phyloP scores from a whole-genome alignment of 1,140 invertebrate genomes.

The Cecropterus lyciades region DNA sequence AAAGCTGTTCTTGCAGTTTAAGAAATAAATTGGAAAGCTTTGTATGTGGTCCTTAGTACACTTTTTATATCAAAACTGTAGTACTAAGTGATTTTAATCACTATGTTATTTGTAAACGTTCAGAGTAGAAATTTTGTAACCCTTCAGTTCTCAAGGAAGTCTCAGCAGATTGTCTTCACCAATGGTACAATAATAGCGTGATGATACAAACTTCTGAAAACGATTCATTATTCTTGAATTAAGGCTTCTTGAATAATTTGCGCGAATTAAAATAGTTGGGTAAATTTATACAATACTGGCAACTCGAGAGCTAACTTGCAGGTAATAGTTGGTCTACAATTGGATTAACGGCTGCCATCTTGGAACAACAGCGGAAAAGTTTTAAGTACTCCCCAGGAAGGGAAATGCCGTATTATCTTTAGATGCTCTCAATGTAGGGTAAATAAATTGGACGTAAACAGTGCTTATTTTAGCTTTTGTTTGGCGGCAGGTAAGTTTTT shows the following conservation, averaged over 20 bases:
- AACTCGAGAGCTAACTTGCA: constrained; percentile 30
- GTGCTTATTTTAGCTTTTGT: background rate
- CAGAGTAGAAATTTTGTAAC: too few relatives aligned
- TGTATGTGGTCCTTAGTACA: too few relatives aligned
- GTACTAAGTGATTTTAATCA: too few relatives aligned
- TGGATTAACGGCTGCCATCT: constrained; percentile 35
- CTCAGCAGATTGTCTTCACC: too few relatives aligned
- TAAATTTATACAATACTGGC: constrained; percentile 28
- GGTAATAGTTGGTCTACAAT: constrained; percentile 36
- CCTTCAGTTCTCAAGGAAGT: too few relatives aligned
- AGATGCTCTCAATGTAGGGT: constrained; percentile 18
- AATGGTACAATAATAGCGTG: too few relatives aligned
- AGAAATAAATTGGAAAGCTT: too few relatives aligned
- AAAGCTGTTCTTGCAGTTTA: too few relatives aligned
- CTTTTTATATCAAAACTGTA: too few relatives aligned
- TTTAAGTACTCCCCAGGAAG: constrained; percentile 27
- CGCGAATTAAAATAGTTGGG: constrained; percentile 21
- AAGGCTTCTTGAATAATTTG: constrained; percentile 8
- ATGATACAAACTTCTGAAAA: background rate
- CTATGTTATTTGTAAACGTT: too few relatives aligned
- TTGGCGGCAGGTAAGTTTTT: background rate
- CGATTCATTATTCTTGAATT: constrained; percentile 4
- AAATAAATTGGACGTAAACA: constrained; percentile 24
- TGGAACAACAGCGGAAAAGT: constrained; percentile 35
- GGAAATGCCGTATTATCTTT: constrained; percentile 29